Evolutionary conservation across 2,888 invertebrate genomes (phyloP).

Genomic region (Diarsia rubi): DNA sequence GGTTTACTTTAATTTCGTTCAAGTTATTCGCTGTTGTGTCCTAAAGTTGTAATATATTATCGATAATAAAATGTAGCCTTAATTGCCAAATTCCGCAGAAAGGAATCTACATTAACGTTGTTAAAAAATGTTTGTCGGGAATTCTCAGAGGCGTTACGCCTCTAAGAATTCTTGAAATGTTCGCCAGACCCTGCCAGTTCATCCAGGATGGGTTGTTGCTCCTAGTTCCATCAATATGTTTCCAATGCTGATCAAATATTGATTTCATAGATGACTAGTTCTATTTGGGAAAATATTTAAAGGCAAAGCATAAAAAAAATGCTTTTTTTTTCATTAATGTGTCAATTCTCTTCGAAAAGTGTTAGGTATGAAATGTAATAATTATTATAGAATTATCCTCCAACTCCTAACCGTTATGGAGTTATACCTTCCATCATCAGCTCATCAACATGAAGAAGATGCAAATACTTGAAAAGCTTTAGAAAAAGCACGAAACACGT

Average conservation of each 20-base stretch:
- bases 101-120: conserved; percentile 28
- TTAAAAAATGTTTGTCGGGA: conserved; percentile 14
- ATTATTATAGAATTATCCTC: no score
- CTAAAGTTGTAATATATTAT: conserved; percentile 8
- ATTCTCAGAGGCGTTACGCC: not conserved
- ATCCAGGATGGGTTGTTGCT: not conserved
- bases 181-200: not conserved
- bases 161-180: conserved; percentile 13
- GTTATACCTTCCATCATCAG: no score
- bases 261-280: conserved; percentile 26
- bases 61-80: conserved; percentile 27
- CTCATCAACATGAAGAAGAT: no score
- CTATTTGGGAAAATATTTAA: not conserved
- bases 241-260: conserved; percentile 24
- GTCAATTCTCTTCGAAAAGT: not conserved
- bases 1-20: conserved; percentile 9
- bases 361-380: not conserved
- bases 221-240: not conserved
- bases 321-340: not conserved
- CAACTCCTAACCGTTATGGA: no score
- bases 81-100: conserved; percentile 21
- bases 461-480: no score
- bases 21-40: conserved; percentile 7
- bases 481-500: no score
- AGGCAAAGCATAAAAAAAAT: not conserved